Evolutionary conservation across 2,888 invertebrate species (phyloP).

Genomic region (Tenthredo mesomela): DNA sequence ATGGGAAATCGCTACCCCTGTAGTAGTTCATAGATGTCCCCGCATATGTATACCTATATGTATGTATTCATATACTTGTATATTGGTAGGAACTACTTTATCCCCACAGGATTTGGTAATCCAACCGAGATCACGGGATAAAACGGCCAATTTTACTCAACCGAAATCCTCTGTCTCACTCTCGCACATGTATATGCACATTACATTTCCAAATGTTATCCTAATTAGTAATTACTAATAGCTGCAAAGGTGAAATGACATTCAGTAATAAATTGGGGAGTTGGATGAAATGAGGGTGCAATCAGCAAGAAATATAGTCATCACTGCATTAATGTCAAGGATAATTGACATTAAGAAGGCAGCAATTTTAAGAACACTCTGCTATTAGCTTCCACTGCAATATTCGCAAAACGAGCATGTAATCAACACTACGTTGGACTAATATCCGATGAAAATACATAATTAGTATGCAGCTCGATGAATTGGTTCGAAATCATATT

Average conservation of each 20-base stretch:
- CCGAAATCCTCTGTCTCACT: background rate
- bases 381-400: background rate
- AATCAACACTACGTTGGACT: background rate
- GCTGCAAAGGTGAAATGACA: background rate
- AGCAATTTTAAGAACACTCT: background rate
- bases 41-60: background rate
- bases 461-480: too few species aligned
- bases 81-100: too few species aligned
- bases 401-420: background rate
- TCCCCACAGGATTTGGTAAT: background rate
- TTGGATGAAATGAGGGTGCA: background rate
- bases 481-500: too few species aligned
- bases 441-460: background rate
- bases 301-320: background rate
- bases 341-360: background rate
- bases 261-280: background rate
- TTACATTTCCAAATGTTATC: background rate
- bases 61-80: background rate
- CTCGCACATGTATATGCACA: background rate
- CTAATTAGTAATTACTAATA: too few species aligned
- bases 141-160: background rate
- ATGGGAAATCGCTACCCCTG: conserved; percentile 36
- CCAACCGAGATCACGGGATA: conserved; percentile 41
- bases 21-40: background rate
- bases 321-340: background rate